Conservation (phyloP, 2,797 vertebrate species). For the Aplochiton taeniatus region DNA sequence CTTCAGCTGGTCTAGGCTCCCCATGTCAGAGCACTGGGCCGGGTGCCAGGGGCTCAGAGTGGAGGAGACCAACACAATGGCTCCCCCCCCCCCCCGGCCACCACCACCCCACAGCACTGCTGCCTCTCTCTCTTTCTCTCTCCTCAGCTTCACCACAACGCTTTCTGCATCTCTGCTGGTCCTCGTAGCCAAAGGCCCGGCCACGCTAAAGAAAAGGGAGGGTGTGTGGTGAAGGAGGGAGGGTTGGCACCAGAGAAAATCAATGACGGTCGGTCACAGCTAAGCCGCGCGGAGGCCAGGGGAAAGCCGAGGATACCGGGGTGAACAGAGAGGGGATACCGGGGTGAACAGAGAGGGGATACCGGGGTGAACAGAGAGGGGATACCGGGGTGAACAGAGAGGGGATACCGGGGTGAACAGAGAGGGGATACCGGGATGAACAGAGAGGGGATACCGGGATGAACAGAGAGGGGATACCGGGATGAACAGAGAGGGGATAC, state of each 20-base stretch:
- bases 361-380: not conserved
- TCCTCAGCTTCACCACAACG: not conserved
- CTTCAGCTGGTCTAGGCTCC: constrained; percentile 58
- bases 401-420: not conserved
- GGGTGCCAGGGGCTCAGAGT: constrained; percentile 59
- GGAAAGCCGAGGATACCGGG: not conserved
- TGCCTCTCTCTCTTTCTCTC: not conserved
- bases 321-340: not conserved
- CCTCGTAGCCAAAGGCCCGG: not conserved
- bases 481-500: not conserved
- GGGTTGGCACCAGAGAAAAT: no score
- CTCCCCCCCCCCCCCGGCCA: not conserved
- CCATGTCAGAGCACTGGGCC: constrained; percentile 58
- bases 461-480: not conserved
- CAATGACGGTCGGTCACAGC: no score
- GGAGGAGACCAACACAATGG: constrained; percentile 8
- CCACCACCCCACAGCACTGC: no score
- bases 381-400: not conserved
- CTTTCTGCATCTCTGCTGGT: constrained; percentile 7
- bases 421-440: not conserved
- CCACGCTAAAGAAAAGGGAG: not conserved
- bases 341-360: not conserved
- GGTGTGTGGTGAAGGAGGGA: not conserved
- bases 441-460: not conserved
- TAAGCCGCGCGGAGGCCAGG: not conserved